phyloP scores from a whole-genome alignment of 2,113 vertebrate genomes.

The Corvus cornix region DNA sequence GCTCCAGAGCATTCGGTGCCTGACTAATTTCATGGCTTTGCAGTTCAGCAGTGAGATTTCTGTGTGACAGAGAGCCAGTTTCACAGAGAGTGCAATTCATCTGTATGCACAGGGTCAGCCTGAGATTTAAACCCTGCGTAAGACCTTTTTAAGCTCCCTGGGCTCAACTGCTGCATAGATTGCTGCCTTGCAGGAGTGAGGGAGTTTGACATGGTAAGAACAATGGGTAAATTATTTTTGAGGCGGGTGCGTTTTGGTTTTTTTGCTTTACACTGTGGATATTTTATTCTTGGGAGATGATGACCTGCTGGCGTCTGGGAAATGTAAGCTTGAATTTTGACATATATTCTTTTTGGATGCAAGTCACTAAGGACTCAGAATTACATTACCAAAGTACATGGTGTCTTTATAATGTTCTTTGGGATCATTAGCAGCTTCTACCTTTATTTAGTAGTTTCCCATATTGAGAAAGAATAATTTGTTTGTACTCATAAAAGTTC shows the following conservation, averaged over 20 bases:
- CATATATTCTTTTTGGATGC: background rate
- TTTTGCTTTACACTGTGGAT: background rate
- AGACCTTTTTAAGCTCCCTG: constrained; percentile 26
- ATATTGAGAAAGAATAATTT: background rate
- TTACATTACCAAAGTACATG: background rate
- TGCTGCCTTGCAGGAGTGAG: background rate
- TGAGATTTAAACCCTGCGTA: background rate
- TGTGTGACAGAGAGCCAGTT: background rate
- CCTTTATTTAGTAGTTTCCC: background rate
- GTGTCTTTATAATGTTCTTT: background rate
- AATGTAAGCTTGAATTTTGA: background rate
- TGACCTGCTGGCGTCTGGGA: background rate
- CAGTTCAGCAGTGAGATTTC: background rate
- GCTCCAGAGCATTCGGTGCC: background rate
- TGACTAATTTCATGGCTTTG: background rate
- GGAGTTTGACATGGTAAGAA: background rate
- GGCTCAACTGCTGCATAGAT: background rate
- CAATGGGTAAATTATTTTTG: background rate
- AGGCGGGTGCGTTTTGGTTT: background rate
- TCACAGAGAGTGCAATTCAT: background rate
- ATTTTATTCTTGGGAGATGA: background rate
- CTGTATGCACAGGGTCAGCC: background rate
- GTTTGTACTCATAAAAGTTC: background rate
- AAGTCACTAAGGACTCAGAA: background rate
- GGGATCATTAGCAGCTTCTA: background rate